A percentile compares a stretch with the other conserved stretches of the same genome.
Conservation (phyloP, 2,113 vertebrate genomes). For the Labeo catla region DNA sequence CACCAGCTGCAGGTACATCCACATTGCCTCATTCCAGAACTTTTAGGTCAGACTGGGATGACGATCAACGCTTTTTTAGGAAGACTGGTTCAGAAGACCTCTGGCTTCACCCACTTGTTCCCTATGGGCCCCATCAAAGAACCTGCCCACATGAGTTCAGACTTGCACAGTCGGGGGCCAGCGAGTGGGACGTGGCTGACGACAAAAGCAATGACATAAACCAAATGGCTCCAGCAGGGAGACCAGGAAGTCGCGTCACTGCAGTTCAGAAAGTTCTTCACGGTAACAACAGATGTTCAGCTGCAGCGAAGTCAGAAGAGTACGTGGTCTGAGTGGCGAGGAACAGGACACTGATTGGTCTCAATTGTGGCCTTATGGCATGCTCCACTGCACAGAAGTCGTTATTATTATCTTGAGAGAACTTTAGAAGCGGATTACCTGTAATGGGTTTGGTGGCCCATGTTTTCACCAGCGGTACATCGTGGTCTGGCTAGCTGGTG, state of each 20-base stretch:
- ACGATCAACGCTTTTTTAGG: too few species aligned
- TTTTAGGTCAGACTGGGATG: constrained; percentile 92
- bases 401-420: constrained; percentile 99
- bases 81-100: too few species aligned
- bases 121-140: constrained; percentile 94
- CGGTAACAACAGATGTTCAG: background rate
- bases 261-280: constrained; percentile 65
- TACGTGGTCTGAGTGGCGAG: constrained; percentile 41
- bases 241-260: constrained; percentile 9
- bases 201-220: constrained; percentile 6
- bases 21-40: constrained; percentile 90
- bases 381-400: constrained; percentile 90
- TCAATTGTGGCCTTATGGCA: constrained; percentile 81
- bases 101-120: constrained; percentile 93
- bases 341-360: constrained; percentile 80
- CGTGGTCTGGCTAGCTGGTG: constrained; percentile 88
- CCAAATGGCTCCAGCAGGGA: background rate
- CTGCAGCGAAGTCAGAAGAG: constrained; percentile 23
- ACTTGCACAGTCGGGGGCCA: constrained; percentile 53
- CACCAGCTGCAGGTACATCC: constrained; percentile 93
- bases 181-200: constrained; percentile 17
- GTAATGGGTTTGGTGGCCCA: constrained; percentile 92
- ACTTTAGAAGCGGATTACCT: constrained; percentile 82
- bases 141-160: constrained; percentile 87
- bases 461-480: constrained; percentile 96